A percentile compares a stretch with the other conserved stretches of the same genome.
Conservation (phyloP, 2,888 invertebrate species). For the Gari tellinella region DNA sequence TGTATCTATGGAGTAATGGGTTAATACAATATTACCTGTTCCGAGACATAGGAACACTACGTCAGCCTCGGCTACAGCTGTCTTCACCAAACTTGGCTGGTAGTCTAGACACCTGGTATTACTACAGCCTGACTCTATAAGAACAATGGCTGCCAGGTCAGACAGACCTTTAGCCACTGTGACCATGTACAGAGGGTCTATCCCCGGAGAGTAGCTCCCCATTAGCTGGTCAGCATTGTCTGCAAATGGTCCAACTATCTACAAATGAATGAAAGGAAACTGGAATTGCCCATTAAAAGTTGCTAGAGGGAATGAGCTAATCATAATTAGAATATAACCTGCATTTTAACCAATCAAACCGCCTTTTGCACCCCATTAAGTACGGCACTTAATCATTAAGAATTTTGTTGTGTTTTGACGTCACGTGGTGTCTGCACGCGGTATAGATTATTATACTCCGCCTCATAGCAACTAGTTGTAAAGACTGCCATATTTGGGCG, state of each 20-base stretch:
- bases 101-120: conserved; percentile 69
- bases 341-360: no score
- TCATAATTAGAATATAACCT: no score
- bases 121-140: conserved; percentile 74
- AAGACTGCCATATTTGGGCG: no score
- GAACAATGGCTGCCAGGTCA: conserved; percentile 55
- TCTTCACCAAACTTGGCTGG: conserved; percentile 54
- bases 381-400: no score
- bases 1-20: background rate
- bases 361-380: no score
- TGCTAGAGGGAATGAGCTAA: no score
- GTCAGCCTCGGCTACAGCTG: conserved; percentile 70
- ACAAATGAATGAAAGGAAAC: conserved; percentile 16
- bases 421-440: no score
- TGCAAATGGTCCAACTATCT: conserved; percentile 82
- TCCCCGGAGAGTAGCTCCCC: conserved; percentile 77
- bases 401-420: no score
- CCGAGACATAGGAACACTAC: conserved; percentile 79
- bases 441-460: no score
- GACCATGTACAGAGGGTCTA: conserved; percentile 66
- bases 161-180: conserved; percentile 74
- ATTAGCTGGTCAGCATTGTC: conserved; percentile 74
- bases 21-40: conserved; percentile 63
- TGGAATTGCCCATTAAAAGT: no score
- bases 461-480: no score